These are phyloP conservation scores for Chitala chitala DNA, from an alignment of 2,113 vertebrate species.

Conservation along the genomic window DNA sequence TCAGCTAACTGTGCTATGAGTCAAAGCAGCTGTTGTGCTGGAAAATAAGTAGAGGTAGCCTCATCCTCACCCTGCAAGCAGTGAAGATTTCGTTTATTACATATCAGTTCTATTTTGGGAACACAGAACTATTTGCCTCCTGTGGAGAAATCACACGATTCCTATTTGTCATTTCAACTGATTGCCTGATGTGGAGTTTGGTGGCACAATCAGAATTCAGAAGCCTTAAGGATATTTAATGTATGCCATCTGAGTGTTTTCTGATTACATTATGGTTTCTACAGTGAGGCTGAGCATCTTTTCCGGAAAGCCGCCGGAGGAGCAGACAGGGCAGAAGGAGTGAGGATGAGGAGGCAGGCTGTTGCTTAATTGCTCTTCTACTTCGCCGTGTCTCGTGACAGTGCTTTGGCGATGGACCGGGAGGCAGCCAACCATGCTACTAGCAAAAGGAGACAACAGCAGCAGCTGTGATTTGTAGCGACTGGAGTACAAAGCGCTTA, in stretches of 20 bases:
- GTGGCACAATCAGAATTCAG: not conserved
- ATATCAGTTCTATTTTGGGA: slow-evolving; percentile 6
- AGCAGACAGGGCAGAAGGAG: not conserved
- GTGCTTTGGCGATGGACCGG: not conserved
- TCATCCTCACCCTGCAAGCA: not conserved
- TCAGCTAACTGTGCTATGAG: not conserved
- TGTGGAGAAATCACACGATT: not conserved
- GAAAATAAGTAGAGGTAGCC: not conserved
- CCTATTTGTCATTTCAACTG: not conserved
- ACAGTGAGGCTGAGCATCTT: not conserved
- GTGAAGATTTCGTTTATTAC: slow-evolving; percentile 2
- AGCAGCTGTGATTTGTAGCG: not conserved
- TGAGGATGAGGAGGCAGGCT: not conserved
- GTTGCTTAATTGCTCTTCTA: not conserved
- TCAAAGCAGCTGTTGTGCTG: not conserved
- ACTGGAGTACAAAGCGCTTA: not conserved
- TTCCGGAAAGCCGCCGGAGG: not conserved
- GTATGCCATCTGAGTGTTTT: slow-evolving; percentile 6
- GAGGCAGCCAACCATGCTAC: not conserved
- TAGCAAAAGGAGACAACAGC: not conserved
- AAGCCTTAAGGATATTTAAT: not conserved
- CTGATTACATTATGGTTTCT: slow-evolving; percentile 4
- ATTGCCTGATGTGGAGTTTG: not conserved
- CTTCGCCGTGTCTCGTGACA: not conserved
- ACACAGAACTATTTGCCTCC: not conserved